Evolutionary conservation across 2,888 invertebrate species (phyloP).

Genomic region (Leucozona laternaria): DNA sequence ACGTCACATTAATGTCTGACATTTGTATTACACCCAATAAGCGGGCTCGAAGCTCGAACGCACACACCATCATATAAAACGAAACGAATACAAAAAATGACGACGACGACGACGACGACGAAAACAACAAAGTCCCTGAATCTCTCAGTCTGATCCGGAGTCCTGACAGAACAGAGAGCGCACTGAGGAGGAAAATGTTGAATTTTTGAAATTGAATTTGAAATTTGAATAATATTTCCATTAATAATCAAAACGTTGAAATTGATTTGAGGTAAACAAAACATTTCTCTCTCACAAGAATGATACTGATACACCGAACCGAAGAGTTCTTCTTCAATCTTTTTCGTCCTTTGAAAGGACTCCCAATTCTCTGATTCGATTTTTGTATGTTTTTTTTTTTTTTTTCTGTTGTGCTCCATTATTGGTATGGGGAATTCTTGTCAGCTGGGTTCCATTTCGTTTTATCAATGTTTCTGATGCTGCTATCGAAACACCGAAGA

Average conservation of each 20-base stretch:
- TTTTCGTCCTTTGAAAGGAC: slow-evolving; percentile 20
- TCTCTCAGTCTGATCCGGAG: background rate
- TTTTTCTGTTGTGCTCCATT: background rate
- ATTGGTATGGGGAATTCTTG: slow-evolving; percentile 26
- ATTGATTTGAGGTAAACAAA: slow-evolving; percentile 76
- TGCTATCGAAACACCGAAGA: slow-evolving; percentile 11
- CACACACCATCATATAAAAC: background rate
- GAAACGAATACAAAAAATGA: slow-evolving; percentile 7
- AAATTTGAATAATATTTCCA: slow-evolving; percentile 76
- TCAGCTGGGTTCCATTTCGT: slow-evolving; percentile 42
- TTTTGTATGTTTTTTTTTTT: background rate
- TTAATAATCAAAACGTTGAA: slow-evolving; percentile 74
- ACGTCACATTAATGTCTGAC: slow-evolving; percentile 67
- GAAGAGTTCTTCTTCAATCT: slow-evolving; percentile 17
- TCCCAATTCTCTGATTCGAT: background rate
- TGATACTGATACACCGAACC: slow-evolving; percentile 47
- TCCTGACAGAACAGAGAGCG: slow-evolving; percentile 11
- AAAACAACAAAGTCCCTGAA: background rate
- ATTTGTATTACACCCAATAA: slow-evolving; percentile 66
- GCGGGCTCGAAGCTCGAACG: slow-evolving; percentile 3
- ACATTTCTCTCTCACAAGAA: slow-evolving; percentile 45
- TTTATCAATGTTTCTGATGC: slow-evolving; percentile 43
- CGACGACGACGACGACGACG: background rate
- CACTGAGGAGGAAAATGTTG: slow-evolving; percentile 48
- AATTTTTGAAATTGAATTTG: slow-evolving; percentile 70